Conservation (phyloP, 2,888 invertebrate genomes). For the Odontomyia ornata region DNA sequence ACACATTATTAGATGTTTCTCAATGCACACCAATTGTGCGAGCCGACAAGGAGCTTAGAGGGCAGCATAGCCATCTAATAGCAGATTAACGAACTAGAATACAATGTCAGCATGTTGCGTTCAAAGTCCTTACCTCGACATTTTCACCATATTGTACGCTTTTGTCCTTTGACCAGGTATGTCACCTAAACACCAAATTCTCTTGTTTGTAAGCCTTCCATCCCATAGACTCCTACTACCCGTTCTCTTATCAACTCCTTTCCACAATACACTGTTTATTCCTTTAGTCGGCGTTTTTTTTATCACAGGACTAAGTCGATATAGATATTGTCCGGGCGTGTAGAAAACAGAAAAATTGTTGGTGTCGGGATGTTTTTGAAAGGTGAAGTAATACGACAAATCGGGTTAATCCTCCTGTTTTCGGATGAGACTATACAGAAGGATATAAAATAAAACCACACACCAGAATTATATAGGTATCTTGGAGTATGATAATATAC, state of each 20-base stretch:
- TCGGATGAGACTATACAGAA: conserved; percentile 40
- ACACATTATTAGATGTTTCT: neutral
- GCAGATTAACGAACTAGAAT: conserved; percentile 30
- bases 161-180: conserved; percentile 42
- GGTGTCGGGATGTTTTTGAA: conserved; percentile 44
- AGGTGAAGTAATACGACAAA: conserved; percentile 45
- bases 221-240: conserved; percentile 41
- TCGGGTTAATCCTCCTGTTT: conserved; percentile 45
- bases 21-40: conserved; percentile 14
- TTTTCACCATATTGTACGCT: conserved; percentile 28
- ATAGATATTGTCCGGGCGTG: conserved; percentile 39
- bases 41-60: conserved; percentile 41
- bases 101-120: conserved; percentile 37
- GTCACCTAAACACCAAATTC: conserved; percentile 42
- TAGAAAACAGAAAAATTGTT: conserved; percentile 24
- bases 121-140: conserved; percentile 33
- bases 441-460: conserved; percentile 43
- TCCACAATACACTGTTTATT: conserved; percentile 34
- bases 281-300: conserved; percentile 32
- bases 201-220: conserved; percentile 41
- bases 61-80: conserved; percentile 43
- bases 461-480: conserved; percentile 10
- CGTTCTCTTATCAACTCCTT: conserved; percentile 37
- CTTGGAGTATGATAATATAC: neutral
- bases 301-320: conserved; percentile 20